Conservation (phyloP, 2,888 invertebrate genomes). For the Diogma glabrata region DNA sequence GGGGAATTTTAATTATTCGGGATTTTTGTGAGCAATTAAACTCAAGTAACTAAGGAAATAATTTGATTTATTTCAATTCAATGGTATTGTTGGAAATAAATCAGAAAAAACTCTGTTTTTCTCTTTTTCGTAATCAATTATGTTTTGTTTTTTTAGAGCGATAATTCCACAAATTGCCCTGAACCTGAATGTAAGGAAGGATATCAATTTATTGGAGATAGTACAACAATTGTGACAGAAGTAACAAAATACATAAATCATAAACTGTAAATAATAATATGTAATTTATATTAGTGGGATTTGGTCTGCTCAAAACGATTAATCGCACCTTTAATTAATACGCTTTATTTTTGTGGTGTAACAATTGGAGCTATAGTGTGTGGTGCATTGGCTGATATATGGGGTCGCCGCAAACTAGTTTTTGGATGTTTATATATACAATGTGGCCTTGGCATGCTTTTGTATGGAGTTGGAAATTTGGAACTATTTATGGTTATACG, state of each 20-base stretch:
- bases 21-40: no score
- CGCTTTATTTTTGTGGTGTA: constrained; percentile 34
- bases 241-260: no score
- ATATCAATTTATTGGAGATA: background rate
- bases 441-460: constrained; percentile 24
- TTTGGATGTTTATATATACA: constrained; percentile 35
- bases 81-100: no score
- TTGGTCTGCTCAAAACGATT: constrained; percentile 33
- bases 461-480: constrained; percentile 26
- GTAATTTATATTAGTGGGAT: constrained; percentile 30
- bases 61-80: no score
- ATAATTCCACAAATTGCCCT: background rate
- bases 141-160: background rate
- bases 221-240: background rate
- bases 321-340: constrained; percentile 29
- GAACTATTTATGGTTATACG: constrained; percentile 32
- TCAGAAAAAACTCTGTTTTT: no score
- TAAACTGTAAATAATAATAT: no score
- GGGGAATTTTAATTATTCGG: no score
- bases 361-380: constrained; percentile 35
- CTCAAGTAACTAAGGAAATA: no score
- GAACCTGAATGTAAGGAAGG: background rate
- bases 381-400: constrained; percentile 33
- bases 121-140: no score
- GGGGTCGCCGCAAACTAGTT: constrained; percentile 35